Evolutionary conservation across 2,113 vertebrate species (phyloP).

Genomic region (Ptilonorhynchus violaceus): DNA sequence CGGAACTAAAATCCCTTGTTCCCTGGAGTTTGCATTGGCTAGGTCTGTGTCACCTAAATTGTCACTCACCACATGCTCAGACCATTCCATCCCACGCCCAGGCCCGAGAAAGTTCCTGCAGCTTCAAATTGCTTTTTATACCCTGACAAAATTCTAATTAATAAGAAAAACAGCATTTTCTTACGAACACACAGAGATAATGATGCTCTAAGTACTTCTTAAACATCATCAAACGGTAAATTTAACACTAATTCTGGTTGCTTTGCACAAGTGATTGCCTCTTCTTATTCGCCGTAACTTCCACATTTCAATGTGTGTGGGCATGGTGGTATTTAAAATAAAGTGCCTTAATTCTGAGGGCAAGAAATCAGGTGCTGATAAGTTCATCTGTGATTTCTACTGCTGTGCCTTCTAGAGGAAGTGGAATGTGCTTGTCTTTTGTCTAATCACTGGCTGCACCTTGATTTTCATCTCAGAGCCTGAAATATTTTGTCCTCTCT

Average conservation of each 20-base stretch:
- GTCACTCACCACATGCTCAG: background rate
- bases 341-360: background rate
- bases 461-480: background rate
- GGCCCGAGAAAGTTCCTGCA: background rate
- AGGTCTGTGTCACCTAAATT: background rate
- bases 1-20: background rate
- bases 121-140: background rate
- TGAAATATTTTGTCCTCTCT: background rate
- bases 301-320: background rate
- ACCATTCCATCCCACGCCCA: rapidly evolving
- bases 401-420: background rate
- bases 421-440: background rate
- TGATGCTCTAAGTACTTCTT: background rate
- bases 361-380: background rate
- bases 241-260: background rate
- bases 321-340: background rate
- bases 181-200: background rate
- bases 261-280: background rate
- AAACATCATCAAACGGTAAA: background rate
- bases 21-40: background rate
- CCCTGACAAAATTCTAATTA: background rate
- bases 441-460: background rate
- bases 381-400: background rate
- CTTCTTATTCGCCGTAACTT: background rate
- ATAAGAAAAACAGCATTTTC: background rate